A percentile compares a stretch with the other conserved stretches of the same genome.
phyloP scores from a whole-genome alignment of 2,888 invertebrate genomes.

The Drosophila austrosaltans region DNA sequence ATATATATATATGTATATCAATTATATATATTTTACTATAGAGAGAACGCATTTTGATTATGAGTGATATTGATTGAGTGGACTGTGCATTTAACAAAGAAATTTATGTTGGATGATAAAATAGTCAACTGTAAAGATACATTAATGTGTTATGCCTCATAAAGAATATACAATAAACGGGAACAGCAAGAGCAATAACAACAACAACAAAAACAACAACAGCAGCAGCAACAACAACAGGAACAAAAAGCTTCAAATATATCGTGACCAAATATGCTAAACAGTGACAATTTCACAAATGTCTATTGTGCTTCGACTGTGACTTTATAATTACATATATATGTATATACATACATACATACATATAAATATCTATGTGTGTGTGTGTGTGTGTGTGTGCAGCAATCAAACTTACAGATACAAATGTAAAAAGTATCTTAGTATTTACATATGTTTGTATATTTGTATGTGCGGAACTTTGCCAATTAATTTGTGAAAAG shows the following conservation, averaged over 20 bases:
- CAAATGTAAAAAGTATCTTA: constrained; percentile 15
- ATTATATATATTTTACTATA: too few relatives aligned
- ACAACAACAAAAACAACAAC: constrained; percentile 28
- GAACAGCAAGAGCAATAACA: constrained; percentile 43
- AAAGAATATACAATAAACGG: constrained; percentile 53
- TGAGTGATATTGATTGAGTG: background rate
- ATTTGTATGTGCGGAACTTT: constrained; percentile 42
- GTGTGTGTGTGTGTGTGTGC: background rate
- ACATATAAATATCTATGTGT: background rate
- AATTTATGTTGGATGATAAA: constrained; percentile 9
- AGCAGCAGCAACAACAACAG: constrained; percentile 39
- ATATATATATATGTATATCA: background rate
- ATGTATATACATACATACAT: background rate
- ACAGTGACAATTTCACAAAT: constrained; percentile 81
- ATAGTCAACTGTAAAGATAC: constrained; percentile 66
- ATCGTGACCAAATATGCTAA: constrained; percentile 82
- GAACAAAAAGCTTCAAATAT: constrained; percentile 61
- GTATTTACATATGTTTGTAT: too few relatives aligned
- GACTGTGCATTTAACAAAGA: background rate
- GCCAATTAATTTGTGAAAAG: constrained; percentile 79
- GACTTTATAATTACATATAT: constrained; percentile 60
- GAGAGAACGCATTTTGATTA: too few relatives aligned
- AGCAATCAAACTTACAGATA: constrained; percentile 41
- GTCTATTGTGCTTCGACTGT: constrained; percentile 65
- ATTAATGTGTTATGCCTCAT: constrained; percentile 63